Conservation (phyloP, 2,113 vertebrate species). For the Varanus komodoensis region DNA sequence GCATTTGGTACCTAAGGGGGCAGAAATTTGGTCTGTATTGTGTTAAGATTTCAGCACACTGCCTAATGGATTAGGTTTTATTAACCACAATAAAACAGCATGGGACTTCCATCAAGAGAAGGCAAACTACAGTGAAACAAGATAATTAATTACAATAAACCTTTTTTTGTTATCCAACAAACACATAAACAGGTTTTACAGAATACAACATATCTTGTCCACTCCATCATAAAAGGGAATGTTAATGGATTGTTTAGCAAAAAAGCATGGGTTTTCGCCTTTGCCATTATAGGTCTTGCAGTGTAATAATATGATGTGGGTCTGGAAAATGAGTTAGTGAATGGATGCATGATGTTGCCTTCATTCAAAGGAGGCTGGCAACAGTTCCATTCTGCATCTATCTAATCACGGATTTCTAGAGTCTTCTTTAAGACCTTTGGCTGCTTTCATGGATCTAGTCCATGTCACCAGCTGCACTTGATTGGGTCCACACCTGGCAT, state of each 20-base stretch:
- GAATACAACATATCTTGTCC: slow-evolving; percentile 38
- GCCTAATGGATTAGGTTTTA: slow-evolving; percentile 81
- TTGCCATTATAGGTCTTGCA: slow-evolving; percentile 19
- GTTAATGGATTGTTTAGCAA: slow-evolving; percentile 10
- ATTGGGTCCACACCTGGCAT: background rate
- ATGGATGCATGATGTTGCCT: background rate
- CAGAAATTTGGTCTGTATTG: slow-evolving; percentile 74
- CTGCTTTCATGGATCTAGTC: background rate
- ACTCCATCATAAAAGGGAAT: slow-evolving; percentile 47
- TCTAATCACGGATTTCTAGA: background rate
- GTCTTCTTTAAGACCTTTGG: background rate
- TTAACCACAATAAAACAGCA: slow-evolving; percentile 80
- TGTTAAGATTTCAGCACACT: slow-evolving; percentile 76
- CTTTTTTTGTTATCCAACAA: slow-evolving; percentile 65
- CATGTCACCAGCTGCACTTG: background rate
- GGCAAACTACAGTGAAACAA: slow-evolving; percentile 78
- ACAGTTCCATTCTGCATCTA: background rate
- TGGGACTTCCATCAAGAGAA: slow-evolving; percentile 67
- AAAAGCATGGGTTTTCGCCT: slow-evolving; percentile 1
- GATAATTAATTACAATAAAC: slow-evolving; percentile 78
- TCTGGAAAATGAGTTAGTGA: background rate
- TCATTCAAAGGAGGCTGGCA: background rate
- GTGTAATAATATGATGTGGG: background rate
- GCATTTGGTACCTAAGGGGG: slow-evolving; percentile 77
- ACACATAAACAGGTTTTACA: slow-evolving; percentile 51